Evolutionary conservation across 2,888 invertebrate genomes (phyloP).

Genomic region (Caradrina clavipalpis): DNA sequence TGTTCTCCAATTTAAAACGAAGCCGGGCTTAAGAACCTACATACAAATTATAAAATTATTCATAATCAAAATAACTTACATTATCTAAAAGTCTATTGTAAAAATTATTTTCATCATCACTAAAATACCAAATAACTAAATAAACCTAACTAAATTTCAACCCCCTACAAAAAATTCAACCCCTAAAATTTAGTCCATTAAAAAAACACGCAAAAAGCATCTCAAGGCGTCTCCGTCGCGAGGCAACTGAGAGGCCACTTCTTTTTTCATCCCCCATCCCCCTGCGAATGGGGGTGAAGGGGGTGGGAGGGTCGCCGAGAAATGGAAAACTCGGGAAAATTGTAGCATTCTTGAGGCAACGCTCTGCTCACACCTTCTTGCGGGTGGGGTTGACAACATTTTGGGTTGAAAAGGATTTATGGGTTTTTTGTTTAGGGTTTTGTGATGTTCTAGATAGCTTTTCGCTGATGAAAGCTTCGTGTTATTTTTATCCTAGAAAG

Average conservation of each 20-base stretch:
- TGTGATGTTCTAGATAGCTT: not conserved
- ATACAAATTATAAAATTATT: not conserved
- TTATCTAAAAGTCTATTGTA: too few species aligned
- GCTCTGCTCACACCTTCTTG: slow-evolving; percentile 90
- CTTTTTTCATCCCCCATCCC: slow-evolving; percentile 82
- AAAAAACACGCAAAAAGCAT: slow-evolving; percentile 63
- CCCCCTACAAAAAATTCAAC: slow-evolving; percentile 17
- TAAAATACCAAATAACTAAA: not conserved
- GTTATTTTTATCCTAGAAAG: too few species aligned
- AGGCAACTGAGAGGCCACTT: slow-evolving; percentile 86
- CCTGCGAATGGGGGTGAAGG: slow-evolving; percentile 51
- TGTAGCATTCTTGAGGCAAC: slow-evolving; percentile 91
- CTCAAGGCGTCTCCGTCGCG: slow-evolving; percentile 75
- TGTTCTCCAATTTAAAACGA: not conserved
- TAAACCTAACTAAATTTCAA: not conserved
- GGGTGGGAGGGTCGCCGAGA: slow-evolving; percentile 83
- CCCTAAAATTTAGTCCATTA: slow-evolving; percentile 37
- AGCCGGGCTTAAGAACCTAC: not conserved
- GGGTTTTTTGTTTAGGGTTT: not conserved
- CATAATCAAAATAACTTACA: too few species aligned
- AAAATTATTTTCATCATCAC: not conserved
- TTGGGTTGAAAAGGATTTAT: slow-evolving; percentile 52
- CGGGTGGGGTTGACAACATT: slow-evolving; percentile 75
- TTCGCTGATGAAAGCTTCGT: too few species aligned
- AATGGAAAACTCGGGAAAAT: slow-evolving; percentile 91